Percentiles rank a stretch among this genome's conserved stretches.
phyloP scores from a whole-genome alignment of 2,113 vertebrate genomes.

The Gopherus flavomarginatus region DNA sequence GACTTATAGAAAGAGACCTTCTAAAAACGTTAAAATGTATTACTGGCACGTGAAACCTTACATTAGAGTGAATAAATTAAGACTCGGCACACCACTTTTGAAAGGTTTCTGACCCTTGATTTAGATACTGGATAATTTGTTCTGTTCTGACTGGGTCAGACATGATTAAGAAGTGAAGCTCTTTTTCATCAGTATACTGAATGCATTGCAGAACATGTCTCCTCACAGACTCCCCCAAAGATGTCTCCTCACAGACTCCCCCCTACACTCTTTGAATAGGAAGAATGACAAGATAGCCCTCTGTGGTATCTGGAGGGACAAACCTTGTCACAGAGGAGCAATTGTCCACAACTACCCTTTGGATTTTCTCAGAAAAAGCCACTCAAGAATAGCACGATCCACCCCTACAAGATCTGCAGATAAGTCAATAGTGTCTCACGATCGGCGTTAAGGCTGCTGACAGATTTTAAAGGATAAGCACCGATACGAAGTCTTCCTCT shows the following conservation, averaged over 20 bases:
- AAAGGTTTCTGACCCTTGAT: not conserved
- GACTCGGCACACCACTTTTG: too few relatives aligned
- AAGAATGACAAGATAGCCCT: not conserved
- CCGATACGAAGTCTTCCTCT: not conserved
- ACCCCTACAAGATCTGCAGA: not conserved
- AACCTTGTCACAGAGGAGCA: not conserved
- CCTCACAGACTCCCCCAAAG: not conserved
- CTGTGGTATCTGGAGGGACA: not conserved
- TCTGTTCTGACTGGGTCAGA: not conserved
- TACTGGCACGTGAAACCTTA: too few relatives aligned
- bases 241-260: not conserved
- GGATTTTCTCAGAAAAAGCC: not conserved
- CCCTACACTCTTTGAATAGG: not conserved
- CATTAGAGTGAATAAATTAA: too few relatives aligned
- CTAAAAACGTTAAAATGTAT: too few relatives aligned
- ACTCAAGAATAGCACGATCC: not conserved
- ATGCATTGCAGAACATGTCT: not conserved
- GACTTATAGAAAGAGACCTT: too few relatives aligned
- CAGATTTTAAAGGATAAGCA: slow-evolving; percentile 8
- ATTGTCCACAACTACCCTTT: not conserved
- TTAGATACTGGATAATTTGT: not conserved
- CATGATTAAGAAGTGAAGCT: not conserved
- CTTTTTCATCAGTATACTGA: not conserved
- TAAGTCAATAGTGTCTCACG: not conserved
- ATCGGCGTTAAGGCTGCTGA: not conserved